Evolutionary conservation across 2,888 invertebrate genomes (phyloP), one percentile per base, ranked within the genome.

Genomic region (Melieria crassipennis): DNA sequence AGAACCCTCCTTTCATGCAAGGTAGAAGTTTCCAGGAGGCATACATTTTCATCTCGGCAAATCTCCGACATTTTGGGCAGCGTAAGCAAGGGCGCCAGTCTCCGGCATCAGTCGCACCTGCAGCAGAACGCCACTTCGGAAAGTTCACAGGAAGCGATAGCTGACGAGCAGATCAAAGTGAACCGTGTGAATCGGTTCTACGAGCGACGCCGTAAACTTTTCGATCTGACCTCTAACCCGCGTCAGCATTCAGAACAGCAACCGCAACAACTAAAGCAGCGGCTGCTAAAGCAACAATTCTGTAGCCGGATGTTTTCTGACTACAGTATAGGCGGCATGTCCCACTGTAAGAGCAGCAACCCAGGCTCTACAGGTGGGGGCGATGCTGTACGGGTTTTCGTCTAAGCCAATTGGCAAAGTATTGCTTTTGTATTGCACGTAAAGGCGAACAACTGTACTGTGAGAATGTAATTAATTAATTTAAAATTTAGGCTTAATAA

Each of bases 331-430:
- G 82, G 79, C 68, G 65, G 74, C 67, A 69, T 72, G n/a, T 58
- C 70, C 68, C 73, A 60, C 69, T 66, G 61, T 4, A 73, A 16
- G 47, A 68, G 56, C 16, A 61, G 71, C 13, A 73, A 71, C 56
- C 64, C 73, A 69, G 77, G 76, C 65, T 76, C 75, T 66, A 73
- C 80, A 13, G 63, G 78, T 58, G 72, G 77, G 73, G 75, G 75
- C 75, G 80, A 83, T 79, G 74, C 83, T 67, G 82, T 82, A 81
- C 83, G 83, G 46, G 82, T 82, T 66, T 81, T 83, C 70, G 75
- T 73, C 48, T 75, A 67, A 72, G 30, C 30, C 30, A 30, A 30
- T 30, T 30, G 55, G 11, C 16, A 4, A 65, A 43, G 7, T 13
- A 61, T 48, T 46, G 13, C 30, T 61, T 52, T 45, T 71, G 43